phyloP scores from a whole-genome alignment of 2,113 vertebrate species.

The Saguinus imperator region DNA sequence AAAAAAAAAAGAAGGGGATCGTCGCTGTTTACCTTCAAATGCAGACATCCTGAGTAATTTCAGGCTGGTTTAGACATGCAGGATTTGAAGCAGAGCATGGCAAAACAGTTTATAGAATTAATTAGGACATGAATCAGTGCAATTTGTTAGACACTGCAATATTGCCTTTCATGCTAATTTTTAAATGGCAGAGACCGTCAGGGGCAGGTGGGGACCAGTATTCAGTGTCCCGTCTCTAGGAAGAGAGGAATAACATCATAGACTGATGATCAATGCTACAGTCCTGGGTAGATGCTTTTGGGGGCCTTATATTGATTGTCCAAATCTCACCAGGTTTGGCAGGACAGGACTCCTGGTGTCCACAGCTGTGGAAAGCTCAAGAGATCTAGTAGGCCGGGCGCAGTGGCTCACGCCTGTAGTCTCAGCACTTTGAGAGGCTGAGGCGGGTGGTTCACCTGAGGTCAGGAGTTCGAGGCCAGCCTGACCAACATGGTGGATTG shows the following conservation, averaged over 20 bases:
- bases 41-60: constrained; percentile 64
- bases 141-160: background rate
- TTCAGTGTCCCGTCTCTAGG: background rate
- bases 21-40: constrained; percentile 62
- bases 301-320: rapidly evolving
- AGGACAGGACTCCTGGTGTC: too few relatives aligned
- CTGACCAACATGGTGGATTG: too few relatives aligned
- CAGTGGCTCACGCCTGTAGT: too few relatives aligned
- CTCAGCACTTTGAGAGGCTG: too few relatives aligned
- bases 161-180: constrained; percentile 21
- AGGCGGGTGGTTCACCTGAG: too few relatives aligned
- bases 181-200: background rate
- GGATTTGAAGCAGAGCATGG: constrained; percentile 55
- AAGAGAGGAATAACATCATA: background rate
- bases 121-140: constrained; percentile 10
- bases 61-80: constrained; percentile 75
- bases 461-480: too few relatives aligned
- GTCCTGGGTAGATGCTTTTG: rapidly evolving
- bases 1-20: constrained; percentile 44
- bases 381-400: rapidly evolving
- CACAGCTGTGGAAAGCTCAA: background rate
- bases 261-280: background rate
- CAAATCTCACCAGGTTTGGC: background rate
- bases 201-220: background rate
- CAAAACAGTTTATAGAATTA: background rate